Evolutionary conservation across 35 echinoderm and acorn worm genomes (phyloP), one percentile per base, ranked within the genome.

Genomic region (Lytechinus pictus): DNA sequence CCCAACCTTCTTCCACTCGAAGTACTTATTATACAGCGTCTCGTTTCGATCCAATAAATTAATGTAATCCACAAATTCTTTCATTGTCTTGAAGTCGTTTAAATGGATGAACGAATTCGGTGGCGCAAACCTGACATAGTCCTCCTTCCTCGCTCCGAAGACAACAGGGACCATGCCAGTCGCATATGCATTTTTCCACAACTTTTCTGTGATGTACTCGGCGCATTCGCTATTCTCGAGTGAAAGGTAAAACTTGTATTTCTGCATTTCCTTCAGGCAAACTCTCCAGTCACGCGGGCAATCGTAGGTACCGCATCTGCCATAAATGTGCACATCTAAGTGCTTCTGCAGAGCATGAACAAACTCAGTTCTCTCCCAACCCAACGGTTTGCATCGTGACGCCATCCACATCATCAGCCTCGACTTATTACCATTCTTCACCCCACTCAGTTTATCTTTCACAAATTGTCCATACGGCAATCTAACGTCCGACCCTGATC

Each of bases 21-120:
- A 97, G 51, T 95, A 97, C 16, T 89, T 92, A 57, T 96, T 96
- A 89, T 96, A 97, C 16, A 97, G 95, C 6, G 86, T 95, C 66
- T 97, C 95, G 55, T 97, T 97, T 54, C 19, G 87, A 92, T 97
- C 86, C 54, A 97, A 89, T 53, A 89, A 53, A 24, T 95, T 55
- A 52, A 97, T 94, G 54, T 96, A 97, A 86, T 96, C 72, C 54
- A 54, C 86, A 24, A 97, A 86, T 57, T 86, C 29, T 11, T 86
- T 4, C 52, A 53, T 54, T 4, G 56, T 79, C 5, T 9, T 28
- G 57, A 97, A 97, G 95, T 97, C 97, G 44, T 94, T 87, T 10
- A 97, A 57, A 89, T 97, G 95, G 87, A 97, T 97, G 66, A 97
- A 97, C 9, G 97, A 97, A 88, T 97, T 95, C 8, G 95, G 95